These are phyloP conservation scores for Dryocosmus kuriphilus DNA, from an alignment of 2,888 invertebrate genomes.

Conservation along the genomic window DNA sequence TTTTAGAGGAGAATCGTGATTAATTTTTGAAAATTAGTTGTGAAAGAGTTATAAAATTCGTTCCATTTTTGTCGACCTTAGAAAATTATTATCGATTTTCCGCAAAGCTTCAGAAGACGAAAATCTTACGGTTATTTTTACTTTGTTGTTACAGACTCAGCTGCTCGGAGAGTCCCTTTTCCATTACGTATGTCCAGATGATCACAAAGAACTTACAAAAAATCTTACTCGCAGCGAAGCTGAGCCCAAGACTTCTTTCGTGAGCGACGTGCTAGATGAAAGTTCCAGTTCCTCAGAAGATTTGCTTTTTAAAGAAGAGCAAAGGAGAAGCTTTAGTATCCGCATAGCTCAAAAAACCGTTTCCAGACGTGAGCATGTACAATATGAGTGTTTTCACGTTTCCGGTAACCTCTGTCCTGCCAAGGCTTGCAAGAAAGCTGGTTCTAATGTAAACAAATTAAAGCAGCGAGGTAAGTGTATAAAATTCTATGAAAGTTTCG, in stretches of 20 bases:
- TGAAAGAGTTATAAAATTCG: too few relatives aligned
- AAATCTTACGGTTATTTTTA: neutral
- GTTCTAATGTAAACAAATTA: conserved; percentile 55
- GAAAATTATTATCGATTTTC: too few relatives aligned
- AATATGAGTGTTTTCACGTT: conserved; percentile 79
- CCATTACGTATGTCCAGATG: conserved; percentile 88
- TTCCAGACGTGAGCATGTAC: conserved; percentile 78
- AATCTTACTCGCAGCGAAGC: conserved; percentile 78
- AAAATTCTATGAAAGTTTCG: neutral
- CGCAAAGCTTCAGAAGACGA: neutral
- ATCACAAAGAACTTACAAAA: conserved; percentile 86
- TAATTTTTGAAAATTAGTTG: too few relatives aligned
- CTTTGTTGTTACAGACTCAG: conserved; percentile 83
- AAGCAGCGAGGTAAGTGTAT: conserved; percentile 59
- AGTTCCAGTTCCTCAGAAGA: conserved; percentile 79
- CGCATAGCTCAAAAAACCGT: conserved; percentile 77
- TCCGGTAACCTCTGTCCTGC: conserved; percentile 77
- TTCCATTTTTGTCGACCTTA: too few relatives aligned
- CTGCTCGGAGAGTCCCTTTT: conserved; percentile 89
- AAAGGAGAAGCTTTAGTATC: conserved; percentile 78
- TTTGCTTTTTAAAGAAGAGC: conserved; percentile 58
- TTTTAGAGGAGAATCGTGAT: too few relatives aligned
- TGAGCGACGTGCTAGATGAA: conserved; percentile 76
- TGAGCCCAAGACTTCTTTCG: neutral
- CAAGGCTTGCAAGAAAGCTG: conserved; percentile 63